Conservation (phyloP, 2,113 vertebrate genomes). For the Triplophysa siluroides region DNA sequence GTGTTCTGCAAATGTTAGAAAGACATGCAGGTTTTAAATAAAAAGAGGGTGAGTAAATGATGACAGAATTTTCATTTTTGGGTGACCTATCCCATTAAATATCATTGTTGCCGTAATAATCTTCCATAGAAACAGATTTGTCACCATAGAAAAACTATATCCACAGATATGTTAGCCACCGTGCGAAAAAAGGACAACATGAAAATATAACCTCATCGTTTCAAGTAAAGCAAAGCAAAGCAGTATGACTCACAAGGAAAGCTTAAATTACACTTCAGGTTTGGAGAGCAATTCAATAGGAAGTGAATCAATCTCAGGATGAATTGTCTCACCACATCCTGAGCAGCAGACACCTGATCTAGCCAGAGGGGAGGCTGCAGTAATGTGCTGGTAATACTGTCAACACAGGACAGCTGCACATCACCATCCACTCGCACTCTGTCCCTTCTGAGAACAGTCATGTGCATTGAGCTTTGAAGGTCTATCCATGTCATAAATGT, state of each 20-base stretch:
- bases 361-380: constrained; percentile 67
- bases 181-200: constrained; percentile 41
- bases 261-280: constrained; percentile 75
- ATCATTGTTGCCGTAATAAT: neutral
- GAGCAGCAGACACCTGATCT: constrained; percentile 73
- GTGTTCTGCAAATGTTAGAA: no score
- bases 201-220: constrained; percentile 49
- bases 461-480: neutral
- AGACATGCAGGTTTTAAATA: no score
- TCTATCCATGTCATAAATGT: neutral
- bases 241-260: constrained; percentile 69
- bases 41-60: no score
- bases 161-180: constrained; percentile 8
- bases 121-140: neutral
- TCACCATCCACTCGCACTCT: constrained; percentile 40
- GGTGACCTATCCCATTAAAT: no score
- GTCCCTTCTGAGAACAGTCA: neutral
- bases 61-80: no score
- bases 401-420: constrained; percentile 56
- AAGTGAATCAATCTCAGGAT: constrained; percentile 81
- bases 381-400: constrained; percentile 69
- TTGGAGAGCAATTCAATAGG: constrained; percentile 78
- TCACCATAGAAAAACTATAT: neutral
- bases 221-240: constrained; percentile 58
- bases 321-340: constrained; percentile 81